A percentile compares a stretch with the other conserved stretches of the same genome.
These are phyloP conservation scores for Crossoptilon crossoptilon DNA, from an alignment of 2,797 vertebrate species.

Conservation along the genomic window DNA sequence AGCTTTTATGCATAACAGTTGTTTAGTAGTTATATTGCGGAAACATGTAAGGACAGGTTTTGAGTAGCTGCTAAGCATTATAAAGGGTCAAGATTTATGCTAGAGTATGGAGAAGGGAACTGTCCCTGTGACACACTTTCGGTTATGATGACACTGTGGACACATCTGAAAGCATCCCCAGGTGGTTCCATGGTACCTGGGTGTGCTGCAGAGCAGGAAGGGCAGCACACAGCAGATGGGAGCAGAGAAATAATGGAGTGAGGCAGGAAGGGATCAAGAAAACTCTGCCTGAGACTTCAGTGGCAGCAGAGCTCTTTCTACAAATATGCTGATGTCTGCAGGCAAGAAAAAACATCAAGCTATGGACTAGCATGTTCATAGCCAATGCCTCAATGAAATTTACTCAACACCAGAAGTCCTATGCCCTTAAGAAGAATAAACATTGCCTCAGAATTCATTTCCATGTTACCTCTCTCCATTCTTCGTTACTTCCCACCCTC, in stretches of 20 bases:
- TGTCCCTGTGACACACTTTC: rapidly evolving
- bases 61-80: not conserved
- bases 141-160: rapidly evolving
- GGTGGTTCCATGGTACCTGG: not conserved
- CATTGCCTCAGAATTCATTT: not conserved
- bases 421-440: rapidly evolving
- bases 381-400: rapidly evolving
- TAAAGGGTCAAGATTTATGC: rapidly evolving
- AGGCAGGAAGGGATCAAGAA: rapidly evolving
- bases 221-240: rapidly evolving
- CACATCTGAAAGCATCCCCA: not conserved
- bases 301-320: not conserved
- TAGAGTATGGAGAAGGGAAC: rapidly evolving
- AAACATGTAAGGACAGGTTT: rapidly evolving
- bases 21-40: not conserved
- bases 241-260: rapidly evolving
- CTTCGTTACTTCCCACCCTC: not conserved
- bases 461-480: not conserved
- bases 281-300: not conserved
- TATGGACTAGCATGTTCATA: not conserved
- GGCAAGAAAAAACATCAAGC: not conserved
- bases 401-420: not conserved
- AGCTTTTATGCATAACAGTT: not conserved
- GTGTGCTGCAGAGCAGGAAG: not conserved
- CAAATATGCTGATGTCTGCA: not conserved